Percentiles rank a stretch among this genome's conserved stretches.
phyloP scores from a whole-genome alignment of 2,113 vertebrate genomes.

The Chlamydotis undulata region DNA sequence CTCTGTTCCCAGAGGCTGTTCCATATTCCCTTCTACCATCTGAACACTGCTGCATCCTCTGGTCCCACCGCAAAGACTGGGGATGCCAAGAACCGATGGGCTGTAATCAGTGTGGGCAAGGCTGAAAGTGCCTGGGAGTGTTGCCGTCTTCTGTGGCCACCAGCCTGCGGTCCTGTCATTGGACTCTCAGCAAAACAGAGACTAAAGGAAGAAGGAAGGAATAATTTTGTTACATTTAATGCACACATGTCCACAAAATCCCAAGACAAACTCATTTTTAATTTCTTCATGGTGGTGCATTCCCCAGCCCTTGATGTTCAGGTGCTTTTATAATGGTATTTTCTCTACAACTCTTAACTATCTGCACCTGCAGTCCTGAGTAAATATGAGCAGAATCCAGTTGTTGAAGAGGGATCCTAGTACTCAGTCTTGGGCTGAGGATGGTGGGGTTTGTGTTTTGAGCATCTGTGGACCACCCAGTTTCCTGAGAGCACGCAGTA shows the following conservation, averaged over 20 bases:
- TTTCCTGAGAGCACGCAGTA: neutral
- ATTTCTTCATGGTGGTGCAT: neutral
- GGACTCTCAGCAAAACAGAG: neutral
- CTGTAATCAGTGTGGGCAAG: neutral
- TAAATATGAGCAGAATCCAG: neutral
- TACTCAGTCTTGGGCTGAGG: neutral
- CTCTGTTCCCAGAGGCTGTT: constrained; percentile 11
- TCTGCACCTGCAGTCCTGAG: neutral
- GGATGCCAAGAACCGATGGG: neutral
- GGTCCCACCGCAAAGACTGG: accelerated
- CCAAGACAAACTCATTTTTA: neutral
- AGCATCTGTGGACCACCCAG: constrained; percentile 39
- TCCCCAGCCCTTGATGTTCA: neutral
- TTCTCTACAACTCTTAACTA: neutral
- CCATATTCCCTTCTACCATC: neutral
- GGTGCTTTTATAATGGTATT: neutral
- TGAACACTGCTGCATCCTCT: neutral
- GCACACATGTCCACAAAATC: neutral
- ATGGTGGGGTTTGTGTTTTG: neutral
- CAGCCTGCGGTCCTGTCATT: neutral
- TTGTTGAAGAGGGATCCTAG: neutral
- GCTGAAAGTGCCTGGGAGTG: neutral
- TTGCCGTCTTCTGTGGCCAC: neutral
- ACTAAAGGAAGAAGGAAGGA: neutral
- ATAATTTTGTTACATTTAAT: neutral